Percentiles rank a stretch among this genome's conserved stretches.
Evolutionary conservation across 2,888 invertebrate genomes (phyloP).

Genomic region (Calliphora vomitoria): DNA sequence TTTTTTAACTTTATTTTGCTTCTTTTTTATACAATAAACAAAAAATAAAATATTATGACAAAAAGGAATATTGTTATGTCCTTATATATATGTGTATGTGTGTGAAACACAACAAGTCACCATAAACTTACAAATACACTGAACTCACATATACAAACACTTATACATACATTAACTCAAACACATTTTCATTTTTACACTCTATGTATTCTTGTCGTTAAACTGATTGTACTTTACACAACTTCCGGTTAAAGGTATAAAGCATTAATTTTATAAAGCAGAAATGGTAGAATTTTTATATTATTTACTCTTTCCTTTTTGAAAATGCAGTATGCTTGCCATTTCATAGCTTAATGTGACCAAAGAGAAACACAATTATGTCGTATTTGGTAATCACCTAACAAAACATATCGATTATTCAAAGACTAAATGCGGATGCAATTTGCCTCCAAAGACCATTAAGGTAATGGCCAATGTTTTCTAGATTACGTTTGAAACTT

Average conservation of each 20-base stretch:
- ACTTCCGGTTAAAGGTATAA: conserved; percentile 68
- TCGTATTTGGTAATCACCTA: not conserved
- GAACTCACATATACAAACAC: not conserved
- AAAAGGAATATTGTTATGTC: conserved; percentile 43
- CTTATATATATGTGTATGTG: not conserved
- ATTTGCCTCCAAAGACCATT: too few relatives aligned
- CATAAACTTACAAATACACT: conserved; percentile 13
- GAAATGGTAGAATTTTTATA: conserved; percentile 57
- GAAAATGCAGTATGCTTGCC: not conserved
- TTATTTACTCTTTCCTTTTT: conserved; percentile 38
- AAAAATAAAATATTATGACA: conserved; percentile 50
- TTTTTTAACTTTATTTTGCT: conserved; percentile 25
- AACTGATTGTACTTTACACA: conserved; percentile 68
- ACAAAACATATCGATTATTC: too few relatives aligned
- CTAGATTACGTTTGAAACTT: too few relatives aligned
- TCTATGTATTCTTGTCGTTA: conserved; percentile 58
- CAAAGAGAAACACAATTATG: not conserved
- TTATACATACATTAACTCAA: not conserved
- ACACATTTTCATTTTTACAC: conserved; percentile 38
- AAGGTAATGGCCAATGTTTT: too few relatives aligned
- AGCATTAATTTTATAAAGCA: conserved; percentile 65
- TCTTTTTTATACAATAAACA: conserved; percentile 31
- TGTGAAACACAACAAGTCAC: conserved; percentile 44
- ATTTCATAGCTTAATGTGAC: not conserved
- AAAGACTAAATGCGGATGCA: too few relatives aligned